A percentile compares a stretch with the other conserved stretches of the same genome.
phyloP scores from a whole-genome alignment of 2,888 invertebrate species.

The Nomada fabriciana region DNA sequence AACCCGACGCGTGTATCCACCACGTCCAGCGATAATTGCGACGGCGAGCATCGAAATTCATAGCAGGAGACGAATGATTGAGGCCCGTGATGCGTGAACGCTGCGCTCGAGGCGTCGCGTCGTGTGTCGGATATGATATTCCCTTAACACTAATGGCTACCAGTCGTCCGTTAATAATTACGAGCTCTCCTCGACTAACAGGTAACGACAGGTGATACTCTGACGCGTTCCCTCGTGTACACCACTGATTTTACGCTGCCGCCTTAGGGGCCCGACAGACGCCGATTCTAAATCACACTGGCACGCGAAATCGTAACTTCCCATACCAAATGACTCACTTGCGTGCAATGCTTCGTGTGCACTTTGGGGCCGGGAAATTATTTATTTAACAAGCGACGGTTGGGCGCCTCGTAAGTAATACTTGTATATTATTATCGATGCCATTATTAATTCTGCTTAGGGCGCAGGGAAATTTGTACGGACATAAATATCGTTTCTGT shows the following conservation, averaged over 20 bases:
- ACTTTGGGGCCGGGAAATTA: too few relatives aligned
- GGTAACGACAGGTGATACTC: constrained; percentile 67
- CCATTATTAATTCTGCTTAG: too few relatives aligned
- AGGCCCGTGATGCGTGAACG: constrained; percentile 12
- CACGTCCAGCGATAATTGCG: constrained; percentile 30
- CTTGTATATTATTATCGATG: too few relatives aligned
- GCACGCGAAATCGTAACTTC: constrained; percentile 25
- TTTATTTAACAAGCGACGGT: too few relatives aligned
- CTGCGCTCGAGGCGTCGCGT: constrained; percentile 44
- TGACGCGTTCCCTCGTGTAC: constrained; percentile 12
- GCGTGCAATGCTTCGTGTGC: too few relatives aligned
- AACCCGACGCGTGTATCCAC: background rate
- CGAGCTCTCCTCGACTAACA: constrained; percentile 67
- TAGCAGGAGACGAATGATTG: constrained; percentile 23
- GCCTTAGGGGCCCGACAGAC: constrained; percentile 21
- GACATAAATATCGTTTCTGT: too few relatives aligned
- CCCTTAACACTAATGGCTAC: constrained; percentile 61
- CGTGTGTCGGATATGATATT: constrained; percentile 47
- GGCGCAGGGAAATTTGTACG: too few relatives aligned
- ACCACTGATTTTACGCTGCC: constrained; percentile 10
- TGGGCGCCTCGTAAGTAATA: too few relatives aligned
- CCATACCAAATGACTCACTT: constrained; percentile 21
- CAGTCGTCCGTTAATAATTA: constrained; percentile 64
- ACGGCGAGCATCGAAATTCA: constrained; percentile 48
- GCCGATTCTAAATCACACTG: constrained; percentile 34